Percentiles rank a stretch among this genome's conserved stretches.
Evolutionary conservation across 2,888 invertebrate species (phyloP).

Genomic region (Eupithecia exiguata): DNA sequence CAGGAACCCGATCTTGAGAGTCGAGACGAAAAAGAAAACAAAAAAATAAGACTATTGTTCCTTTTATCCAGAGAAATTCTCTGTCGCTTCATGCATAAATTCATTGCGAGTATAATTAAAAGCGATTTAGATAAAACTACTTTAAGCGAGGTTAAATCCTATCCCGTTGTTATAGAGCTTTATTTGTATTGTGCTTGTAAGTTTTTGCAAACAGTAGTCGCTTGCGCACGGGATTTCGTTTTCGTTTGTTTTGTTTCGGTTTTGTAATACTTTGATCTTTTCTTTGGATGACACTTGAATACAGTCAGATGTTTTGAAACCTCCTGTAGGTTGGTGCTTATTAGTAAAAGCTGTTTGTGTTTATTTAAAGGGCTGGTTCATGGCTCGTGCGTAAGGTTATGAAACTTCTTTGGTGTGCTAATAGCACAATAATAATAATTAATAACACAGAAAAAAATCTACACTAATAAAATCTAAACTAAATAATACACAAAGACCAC

Average conservation of each 20-base stretch:
- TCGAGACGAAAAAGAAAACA: conserved; percentile 44
- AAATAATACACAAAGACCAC: no score
- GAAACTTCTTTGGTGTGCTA: not conserved
- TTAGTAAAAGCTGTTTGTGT: not conserved
- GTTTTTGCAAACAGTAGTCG: conserved; percentile 67
- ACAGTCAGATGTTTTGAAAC: conserved; percentile 12
- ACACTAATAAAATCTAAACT: no score
- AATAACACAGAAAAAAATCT: not conserved
- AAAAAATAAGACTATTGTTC: conserved; percentile 77
- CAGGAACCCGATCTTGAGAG: conserved; percentile 69
- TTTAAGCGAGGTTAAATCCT: conserved; percentile 51
- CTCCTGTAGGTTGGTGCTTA: conserved; percentile 4
- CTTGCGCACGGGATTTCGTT: conserved; percentile 65
- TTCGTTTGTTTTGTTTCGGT: conserved; percentile 61
- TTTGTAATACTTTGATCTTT: conserved; percentile 60
- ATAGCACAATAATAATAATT: no score
- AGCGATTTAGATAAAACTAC: conserved; percentile 49
- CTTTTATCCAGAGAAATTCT: conserved; percentile 74
- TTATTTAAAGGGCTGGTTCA: not conserved
- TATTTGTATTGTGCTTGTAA: conserved; percentile 49
- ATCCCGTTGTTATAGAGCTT: conserved; percentile 52
- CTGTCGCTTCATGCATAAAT: conserved; percentile 79
- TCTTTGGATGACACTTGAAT: conserved; percentile 32
- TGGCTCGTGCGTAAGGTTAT: not conserved
- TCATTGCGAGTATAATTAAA: conserved; percentile 81